These are phyloP conservation scores for Tylochromis polylepis DNA, from an alignment of 2,113 vertebrate genomes.

Conservation along the genomic window DNA sequence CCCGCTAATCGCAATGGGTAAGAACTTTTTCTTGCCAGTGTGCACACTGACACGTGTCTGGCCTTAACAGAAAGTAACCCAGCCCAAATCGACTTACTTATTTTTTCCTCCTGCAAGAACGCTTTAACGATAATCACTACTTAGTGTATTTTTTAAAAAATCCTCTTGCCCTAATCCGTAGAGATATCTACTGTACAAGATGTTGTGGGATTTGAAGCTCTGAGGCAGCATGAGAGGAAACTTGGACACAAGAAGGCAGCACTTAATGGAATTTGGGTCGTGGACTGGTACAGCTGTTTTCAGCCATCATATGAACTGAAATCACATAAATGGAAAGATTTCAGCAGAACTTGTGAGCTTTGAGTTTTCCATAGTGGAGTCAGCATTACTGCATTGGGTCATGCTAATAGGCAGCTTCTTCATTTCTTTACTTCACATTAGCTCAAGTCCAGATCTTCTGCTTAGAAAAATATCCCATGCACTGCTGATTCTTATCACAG, in stretches of 20 bases:
- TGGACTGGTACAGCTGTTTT: not conserved
- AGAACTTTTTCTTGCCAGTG: not conserved
- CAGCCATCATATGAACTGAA: not conserved
- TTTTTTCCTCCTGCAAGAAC: not conserved
- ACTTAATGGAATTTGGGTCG: not conserved
- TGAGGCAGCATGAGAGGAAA: not conserved
- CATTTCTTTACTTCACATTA: not conserved
- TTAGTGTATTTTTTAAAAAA: not conserved
- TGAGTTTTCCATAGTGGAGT: not conserved
- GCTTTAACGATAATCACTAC: conserved; percentile 30
- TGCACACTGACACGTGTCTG: not conserved
- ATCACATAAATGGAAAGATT: not conserved
- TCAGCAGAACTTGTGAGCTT: not conserved
- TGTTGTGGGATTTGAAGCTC: not conserved
- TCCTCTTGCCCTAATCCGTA: not conserved
- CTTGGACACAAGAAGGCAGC: not conserved
- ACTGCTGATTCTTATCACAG: not conserved
- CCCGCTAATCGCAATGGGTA: not conserved
- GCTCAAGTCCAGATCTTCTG: not conserved
- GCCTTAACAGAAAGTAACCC: not conserved
- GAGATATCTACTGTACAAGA: not conserved
- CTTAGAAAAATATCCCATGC: not conserved
- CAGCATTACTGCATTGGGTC: not conserved
- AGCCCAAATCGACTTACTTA: not conserved
- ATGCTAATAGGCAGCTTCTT: not conserved